A percentile compares a stretch with the other conserved stretches of the same genome.
phyloP scores from a whole-genome alignment of 2,888 invertebrate species.

The Tetanocera ferruginea region DNA sequence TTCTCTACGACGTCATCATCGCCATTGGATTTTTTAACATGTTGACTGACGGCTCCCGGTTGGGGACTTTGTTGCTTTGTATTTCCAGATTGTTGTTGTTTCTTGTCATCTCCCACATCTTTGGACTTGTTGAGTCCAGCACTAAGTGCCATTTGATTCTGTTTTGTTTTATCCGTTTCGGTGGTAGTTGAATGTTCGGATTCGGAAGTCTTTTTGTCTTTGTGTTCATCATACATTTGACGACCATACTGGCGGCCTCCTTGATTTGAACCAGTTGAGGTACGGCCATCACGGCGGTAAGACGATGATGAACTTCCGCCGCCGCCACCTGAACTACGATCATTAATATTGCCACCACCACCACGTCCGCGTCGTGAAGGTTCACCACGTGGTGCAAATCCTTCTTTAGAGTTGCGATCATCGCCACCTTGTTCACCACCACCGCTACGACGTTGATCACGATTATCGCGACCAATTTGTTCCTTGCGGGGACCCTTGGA shows the following conservation, averaged over 20 bases:
- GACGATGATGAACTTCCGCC: conserved; percentile 59
- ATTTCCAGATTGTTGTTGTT: conserved; percentile 30
- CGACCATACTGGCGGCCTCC: conserved; percentile 55
- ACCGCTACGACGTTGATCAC: conserved; percentile 32
- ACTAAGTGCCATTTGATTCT: conserved; percentile 77
- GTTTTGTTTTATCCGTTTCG: conserved; percentile 77
- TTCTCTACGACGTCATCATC: conserved; percentile 49
- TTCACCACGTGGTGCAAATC: conserved; percentile 89
- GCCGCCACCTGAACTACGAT: conserved; percentile 63
- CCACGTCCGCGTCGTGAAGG: conserved; percentile 89
- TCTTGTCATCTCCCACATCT: conserved; percentile 50
- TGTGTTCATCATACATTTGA: conserved; percentile 61
- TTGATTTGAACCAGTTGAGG: conserved; percentile 17
- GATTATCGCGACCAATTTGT: conserved; percentile 14
- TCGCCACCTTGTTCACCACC: conserved; percentile 50
- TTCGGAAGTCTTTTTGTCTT: conserved; percentile 55
- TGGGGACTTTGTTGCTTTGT: conserved; percentile 57
- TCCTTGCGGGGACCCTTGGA: conserved; percentile 63
- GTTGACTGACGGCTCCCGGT: conserved; percentile 45
- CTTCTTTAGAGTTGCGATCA: conserved; percentile 71
- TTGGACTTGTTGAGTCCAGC: conserved; percentile 73
- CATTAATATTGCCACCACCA: conserved; percentile 71
- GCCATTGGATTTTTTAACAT: conserved; percentile 16
- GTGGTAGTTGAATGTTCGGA: conserved; percentile 54
- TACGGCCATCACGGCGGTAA: conserved; percentile 61